Percentiles rank a stretch among this genome's conserved stretches.
Evolutionary conservation across 2,797 vertebrate genomes (phyloP).

Genomic region (Pteropus rufus): DNA sequence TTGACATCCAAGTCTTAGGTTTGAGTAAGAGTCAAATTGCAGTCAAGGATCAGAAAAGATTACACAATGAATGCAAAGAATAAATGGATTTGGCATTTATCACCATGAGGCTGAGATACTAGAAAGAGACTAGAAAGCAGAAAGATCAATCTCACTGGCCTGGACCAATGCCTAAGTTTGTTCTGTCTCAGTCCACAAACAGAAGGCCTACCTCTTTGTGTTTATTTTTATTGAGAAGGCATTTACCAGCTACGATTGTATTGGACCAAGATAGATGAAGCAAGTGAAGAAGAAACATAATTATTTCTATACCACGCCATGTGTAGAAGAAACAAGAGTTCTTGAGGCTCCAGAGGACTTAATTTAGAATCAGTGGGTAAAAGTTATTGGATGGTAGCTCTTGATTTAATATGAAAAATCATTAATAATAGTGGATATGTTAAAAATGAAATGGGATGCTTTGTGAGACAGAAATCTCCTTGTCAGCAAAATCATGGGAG

Average conservation of each 20-base stretch:
- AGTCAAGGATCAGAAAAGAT: background rate
- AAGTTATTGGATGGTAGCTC: background rate
- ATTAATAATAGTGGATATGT: background rate
- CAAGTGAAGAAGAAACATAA: background rate
- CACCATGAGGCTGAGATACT: background rate
- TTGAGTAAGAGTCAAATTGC: background rate
- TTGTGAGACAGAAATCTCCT: background rate
- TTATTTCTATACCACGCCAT: background rate
- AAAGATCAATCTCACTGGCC: background rate
- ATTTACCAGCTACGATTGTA: background rate
- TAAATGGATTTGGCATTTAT: background rate
- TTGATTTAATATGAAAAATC: constrained; percentile 3
- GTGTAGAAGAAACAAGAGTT: background rate
- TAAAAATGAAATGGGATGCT: background rate
- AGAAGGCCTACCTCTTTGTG: background rate
- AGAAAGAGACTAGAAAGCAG: background rate
- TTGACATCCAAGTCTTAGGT: background rate
- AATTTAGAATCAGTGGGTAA: background rate
- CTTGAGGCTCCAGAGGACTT: background rate
- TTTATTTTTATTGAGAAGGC: background rate
- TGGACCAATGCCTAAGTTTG: background rate
- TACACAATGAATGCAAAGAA: background rate
- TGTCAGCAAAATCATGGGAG: background rate
- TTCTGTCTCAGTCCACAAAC: background rate
- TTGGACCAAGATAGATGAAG: background rate